Evolutionary conservation across 2,888 invertebrate species (phyloP), one percentile per base, ranked within the genome.

Genomic region (Acanthosepion pharaonis): DNA sequence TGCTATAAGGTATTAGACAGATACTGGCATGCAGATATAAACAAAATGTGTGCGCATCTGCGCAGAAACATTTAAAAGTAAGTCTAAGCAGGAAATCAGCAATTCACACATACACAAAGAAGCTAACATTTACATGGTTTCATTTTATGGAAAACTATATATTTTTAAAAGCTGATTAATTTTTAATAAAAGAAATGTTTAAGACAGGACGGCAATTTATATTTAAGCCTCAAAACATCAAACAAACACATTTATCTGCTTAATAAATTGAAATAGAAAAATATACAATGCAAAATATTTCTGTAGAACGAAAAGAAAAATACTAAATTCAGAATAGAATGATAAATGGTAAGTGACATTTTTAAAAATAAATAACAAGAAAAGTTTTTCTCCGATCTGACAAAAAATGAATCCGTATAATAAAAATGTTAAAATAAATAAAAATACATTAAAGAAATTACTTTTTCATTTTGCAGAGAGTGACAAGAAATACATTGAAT

Each of bases 151-250:
- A 78, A 78, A 33, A 78, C n/a, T n/a, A 78, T 78, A n/a, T 2
- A 78, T 78, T 78, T 78, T 78, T 78, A 78, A 78, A 78, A 78
- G 78, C 78, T 78, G 78, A 78, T 78, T 78, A 78, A 78, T 78
- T 78, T 78, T 78, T 78, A 78, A 78, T 78, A 33, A n/a, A 15
- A 78, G 78, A 33, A 78, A 78, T n/a, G 33, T 78, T 11, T n/a
- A 78, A 78, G 78, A 78, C 78, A 15, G 78, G 11, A 33, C n/a
- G 18, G 78, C 33, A n/a, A n/a, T 78, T 78, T 78, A 78, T 78
- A 33, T 78, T 78, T 78, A 78, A 78, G 78, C 78, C 78, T 11
- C n/a, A 78, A 5, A 78, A 78, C n/a, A 78, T 78, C 78, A 78
- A 78, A 78, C n/a, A 78, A 78, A 78, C n/a, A 78, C 78, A 15